Conservation (phyloP, 2,888 invertebrate genomes). For the Acleris sparsana region DNA sequence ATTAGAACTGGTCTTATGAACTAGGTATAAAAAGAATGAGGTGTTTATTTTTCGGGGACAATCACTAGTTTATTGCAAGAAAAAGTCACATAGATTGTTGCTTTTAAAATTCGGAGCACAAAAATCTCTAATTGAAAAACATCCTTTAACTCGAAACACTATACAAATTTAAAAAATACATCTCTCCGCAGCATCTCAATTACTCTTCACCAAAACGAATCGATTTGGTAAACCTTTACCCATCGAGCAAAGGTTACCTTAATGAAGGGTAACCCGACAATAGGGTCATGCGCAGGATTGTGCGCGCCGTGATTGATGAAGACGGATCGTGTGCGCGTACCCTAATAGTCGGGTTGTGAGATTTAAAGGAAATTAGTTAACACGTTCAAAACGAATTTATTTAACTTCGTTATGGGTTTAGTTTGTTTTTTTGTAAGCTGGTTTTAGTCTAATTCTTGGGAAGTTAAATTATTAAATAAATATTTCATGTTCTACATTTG, state of each 20-base stretch:
- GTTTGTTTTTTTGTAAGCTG: not conserved
- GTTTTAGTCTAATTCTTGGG: not conserved
- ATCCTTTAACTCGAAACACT: not conserved
- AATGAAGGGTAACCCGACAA: slow-evolving; percentile 51
- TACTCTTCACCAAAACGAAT: slow-evolving; percentile 40
- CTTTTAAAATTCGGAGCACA: too few relatives aligned
- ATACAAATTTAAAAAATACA: slow-evolving; percentile 4
- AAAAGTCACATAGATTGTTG: too few relatives aligned
- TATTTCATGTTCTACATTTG: too few relatives aligned
- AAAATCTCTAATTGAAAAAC: not conserved
- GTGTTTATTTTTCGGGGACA: too few relatives aligned
- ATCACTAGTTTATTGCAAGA: too few relatives aligned
- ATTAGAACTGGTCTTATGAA: too few relatives aligned
- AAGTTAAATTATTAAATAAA: too few relatives aligned
- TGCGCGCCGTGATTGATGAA: slow-evolving; percentile 52
- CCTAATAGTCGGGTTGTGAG: slow-evolving; percentile 18
- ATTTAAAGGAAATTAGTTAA: slow-evolving; percentile 17
- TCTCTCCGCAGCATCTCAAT: slow-evolving; percentile 24
- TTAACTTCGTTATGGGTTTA: not conserved
- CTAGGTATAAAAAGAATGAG: too few relatives aligned
- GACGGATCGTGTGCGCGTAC: slow-evolving; percentile 44
- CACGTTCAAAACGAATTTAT: slow-evolving; percentile 2
- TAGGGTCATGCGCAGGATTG: slow-evolving; percentile 45
- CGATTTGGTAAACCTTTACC: slow-evolving; percentile 46
- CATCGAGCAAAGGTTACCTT: slow-evolving; percentile 43